Base-by-base conservation (phyloP, 2,797 vertebrate genomes). In the Centroberyx gerrardi region DNA sequence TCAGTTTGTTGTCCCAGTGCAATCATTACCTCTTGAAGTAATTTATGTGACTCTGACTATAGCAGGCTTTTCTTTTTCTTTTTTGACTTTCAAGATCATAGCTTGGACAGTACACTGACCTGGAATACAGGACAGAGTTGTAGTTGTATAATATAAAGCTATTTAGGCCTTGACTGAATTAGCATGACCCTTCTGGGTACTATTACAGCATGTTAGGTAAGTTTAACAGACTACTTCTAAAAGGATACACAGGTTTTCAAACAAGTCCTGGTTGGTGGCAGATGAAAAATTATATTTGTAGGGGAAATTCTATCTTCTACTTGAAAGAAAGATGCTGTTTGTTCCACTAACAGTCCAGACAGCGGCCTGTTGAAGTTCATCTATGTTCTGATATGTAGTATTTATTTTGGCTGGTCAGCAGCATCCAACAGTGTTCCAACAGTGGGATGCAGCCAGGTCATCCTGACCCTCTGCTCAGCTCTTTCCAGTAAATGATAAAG, bases 81-180 rank as follows among this genome's bases (percentile, higher is more conserved):
- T 38, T 22, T 67, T 15, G 28, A 15, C 48, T 29, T 58, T 46
- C 17, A 52, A 40, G 15, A 7, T 70, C 65, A 59, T n/a, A 7
- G 36, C 3, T 76, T 51, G 31, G 38, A 31, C 70, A 7, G 1
- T 40, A 53, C 22, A 27, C 77, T 87, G 75, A 82, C 74, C 77
- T 78, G 64, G 73, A 72, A 67, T 82, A 76, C 72, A 81, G 79
- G 80, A 67, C 81, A 72, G 73, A 67, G 80, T 51, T 69, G 36
- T 51, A 2, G 46, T 5, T 17, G 42, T 44, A 44, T 7, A 36
- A 36, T 36, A 42, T 42, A 42, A 42, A 10, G 10, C 40, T 42
- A 13, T 42, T 42, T 42, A 42, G 40, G 10, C 40, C 40, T 42
- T 42, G 12, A 42, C 12, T 14, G 31, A 78, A 86, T 69, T 58